Evolutionary conservation across 2,797 vertebrate species (phyloP), one percentile per base, ranked within the genome.

Genomic region (Phoxinus dragarum): DNA sequence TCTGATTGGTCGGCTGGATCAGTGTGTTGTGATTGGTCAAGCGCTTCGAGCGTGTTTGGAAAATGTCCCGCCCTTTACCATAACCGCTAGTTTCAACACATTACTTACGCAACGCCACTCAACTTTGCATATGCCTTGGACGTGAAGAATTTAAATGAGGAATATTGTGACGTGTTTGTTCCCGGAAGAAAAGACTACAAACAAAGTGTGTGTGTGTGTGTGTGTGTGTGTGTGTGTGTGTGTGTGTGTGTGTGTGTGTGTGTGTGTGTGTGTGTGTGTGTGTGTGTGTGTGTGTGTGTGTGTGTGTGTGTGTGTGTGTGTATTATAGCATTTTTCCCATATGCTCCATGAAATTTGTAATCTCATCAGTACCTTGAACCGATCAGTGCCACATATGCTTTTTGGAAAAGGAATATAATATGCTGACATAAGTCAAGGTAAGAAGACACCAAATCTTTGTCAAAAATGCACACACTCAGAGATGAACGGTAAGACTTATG

Each of bases 321-420:
- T 2, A 61, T 78, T 61, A 61, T 69, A 69, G 38, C 8, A 61
- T 23, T 79, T 59, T 59, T 79, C 88, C 89, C 90, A 91, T 91
- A 90, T 90, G 88, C 86, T 52, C 31, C 5, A 5, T 61, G 40
- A 54, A 59, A 52, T 74, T 17, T 31, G 6, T 44, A 44, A 80
- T 80, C 40, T 75, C 81, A 80, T 75, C 61, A 64, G 52, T 47
- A 88, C 27, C 36, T 49, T 31, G 64, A 59, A 61, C 31, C 9
- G 1, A 54, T 34, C 59, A 66, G 19, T 56, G 49, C 27, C 67
- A 64, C 44, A 59, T 54, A 82, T 64, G 54, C 80, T 79, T 82
- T 79, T 75, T 23, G 66, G 84, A 87, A 59, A 59, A 87, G 81
- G 64, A 88, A 86, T 85, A 84, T 80, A 84, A 86, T 86, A 84